Evolutionary conservation across 23 tunicate genomes (phyloP).

Genomic region (Trididemnum miniatum): DNA sequence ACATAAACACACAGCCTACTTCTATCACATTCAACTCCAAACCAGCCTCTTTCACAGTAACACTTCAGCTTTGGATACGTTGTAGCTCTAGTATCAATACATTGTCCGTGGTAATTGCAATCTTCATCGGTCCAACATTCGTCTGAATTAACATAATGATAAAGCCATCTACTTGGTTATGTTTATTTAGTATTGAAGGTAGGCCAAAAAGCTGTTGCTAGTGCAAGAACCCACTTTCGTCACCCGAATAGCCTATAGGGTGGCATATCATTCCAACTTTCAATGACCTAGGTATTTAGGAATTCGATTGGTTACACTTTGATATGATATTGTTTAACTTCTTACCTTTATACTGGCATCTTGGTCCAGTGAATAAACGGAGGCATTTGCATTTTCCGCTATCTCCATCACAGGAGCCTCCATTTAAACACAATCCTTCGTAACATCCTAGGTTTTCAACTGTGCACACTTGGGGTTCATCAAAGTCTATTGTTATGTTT

Average conservation of each 20-base stretch:
- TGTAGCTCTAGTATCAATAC: constrained; percentile 54
- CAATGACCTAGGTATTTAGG: too few species aligned
- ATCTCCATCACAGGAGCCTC: constrained; percentile 38
- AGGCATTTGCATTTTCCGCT: constrained; percentile 49
- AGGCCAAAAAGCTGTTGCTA: too few species aligned
- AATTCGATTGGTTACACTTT: too few species aligned
- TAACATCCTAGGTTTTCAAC: constrained; percentile 17
- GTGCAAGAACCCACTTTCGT: too few species aligned
- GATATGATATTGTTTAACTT: too few species aligned
- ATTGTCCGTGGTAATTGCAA: constrained; percentile 42
- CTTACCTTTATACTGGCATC: constrained; percentile 64
- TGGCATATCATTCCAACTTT: too few species aligned
- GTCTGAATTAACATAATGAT: constrained; percentile 21
- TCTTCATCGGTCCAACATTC: constrained; percentile 59
- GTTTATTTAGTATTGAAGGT: too few species aligned
- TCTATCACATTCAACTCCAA: constrained; percentile 41
- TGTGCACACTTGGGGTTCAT: background rate
- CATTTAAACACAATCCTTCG: constrained; percentile 65
- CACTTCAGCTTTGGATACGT: constrained; percentile 41
- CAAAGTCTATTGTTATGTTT: background rate
- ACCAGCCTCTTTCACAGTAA: constrained; percentile 50
- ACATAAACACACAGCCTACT: background rate
- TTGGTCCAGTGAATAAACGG: constrained; percentile 49
- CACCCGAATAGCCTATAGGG: too few species aligned
- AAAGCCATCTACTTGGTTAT: too few species aligned